A percentile compares a stretch with the other conserved stretches of the same genome.
phyloP scores from a whole-genome alignment of 1,140 invertebrate genomes.

The Hyles euphorbiae region DNA sequence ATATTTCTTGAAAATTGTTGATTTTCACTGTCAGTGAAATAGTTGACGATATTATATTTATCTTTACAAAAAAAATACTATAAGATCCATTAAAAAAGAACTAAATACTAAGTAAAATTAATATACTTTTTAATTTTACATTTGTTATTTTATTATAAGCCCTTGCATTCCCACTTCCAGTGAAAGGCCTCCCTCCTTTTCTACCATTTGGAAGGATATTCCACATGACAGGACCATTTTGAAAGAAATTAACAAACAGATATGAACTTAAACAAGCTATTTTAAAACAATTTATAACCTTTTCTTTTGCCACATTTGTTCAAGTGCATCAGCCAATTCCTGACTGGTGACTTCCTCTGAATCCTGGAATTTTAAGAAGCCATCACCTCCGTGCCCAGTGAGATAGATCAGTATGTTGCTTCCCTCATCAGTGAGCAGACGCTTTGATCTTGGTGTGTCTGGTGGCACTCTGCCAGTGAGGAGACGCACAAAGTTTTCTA shows the following conservation, averaged over 20 bases:
- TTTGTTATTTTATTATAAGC: too few relatives aligned
- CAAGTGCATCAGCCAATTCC: constrained; percentile 97
- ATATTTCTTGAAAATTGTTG: too few relatives aligned
- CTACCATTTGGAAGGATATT: too few relatives aligned
- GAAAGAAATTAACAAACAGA: not conserved
- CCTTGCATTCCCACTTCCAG: too few relatives aligned
- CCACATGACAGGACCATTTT: too few relatives aligned
- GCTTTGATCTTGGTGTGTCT: constrained; percentile 95
- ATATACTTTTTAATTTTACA: too few relatives aligned
- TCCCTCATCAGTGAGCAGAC: constrained; percentile 95
- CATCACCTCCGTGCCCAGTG: constrained; percentile 98
- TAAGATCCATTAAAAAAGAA: too few relatives aligned
- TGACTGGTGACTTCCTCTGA: constrained; percentile 99
- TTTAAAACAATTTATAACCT: constrained; percentile 75
- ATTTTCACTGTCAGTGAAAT: too few relatives aligned
- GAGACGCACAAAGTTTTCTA: constrained; percentile 98
- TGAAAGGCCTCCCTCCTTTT: too few relatives aligned
- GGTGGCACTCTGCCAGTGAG: constrained; percentile 93
- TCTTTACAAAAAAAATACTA: too few relatives aligned
- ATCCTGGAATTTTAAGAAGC: constrained; percentile 99
- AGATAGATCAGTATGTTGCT: constrained; percentile 99
- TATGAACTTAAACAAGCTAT: not conserved
- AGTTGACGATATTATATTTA: too few relatives aligned
- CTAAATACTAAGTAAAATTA: too few relatives aligned
- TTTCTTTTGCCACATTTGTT: constrained; percentile 99